Base-by-base conservation (phyloP, 2,888 invertebrate genomes). In the Chaetogeoica ovagalla region DNA sequence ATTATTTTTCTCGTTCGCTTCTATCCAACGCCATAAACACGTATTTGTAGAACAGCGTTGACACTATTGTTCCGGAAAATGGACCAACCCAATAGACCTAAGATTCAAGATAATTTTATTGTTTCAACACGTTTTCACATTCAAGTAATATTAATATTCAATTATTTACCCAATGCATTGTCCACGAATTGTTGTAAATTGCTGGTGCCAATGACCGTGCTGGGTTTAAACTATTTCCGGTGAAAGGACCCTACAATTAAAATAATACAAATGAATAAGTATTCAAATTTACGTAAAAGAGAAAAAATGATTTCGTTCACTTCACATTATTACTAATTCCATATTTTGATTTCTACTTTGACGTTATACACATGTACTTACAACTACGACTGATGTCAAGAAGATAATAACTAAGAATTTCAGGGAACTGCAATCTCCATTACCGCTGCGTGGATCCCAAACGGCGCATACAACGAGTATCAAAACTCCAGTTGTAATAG, bases 201-300 rank as follows among this genome's bases (percentile, higher is more conserved):
- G 93, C 93, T 0, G 94, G 93, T 0, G 89, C 94, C 23, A 94
- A 88, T 8, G 90, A 88, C 82, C 92, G 89, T 0, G 90, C 92
- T 0, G 92, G 92, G 84, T 93, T 93, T 90, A 92, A 89, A 84
- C 91, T 91, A 63, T 90, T 91, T 0, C 91, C 92, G 0, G 93
- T 93, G 83, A 90, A 88, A 2, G 91, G 90, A 7, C 91, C 92
- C 93, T 93, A 86, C 63, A 87, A 86, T 70, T 71, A 63, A 0
- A 71, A 70, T 15, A 63, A 52, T 71, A 63, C 2, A 65, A 37
- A 60, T 17, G 52, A 69, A 23, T 66, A 21, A 48, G 48, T 48
- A 48, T 6, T 5, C 17, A 55, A 55, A 55, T 52, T 52, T 52
- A 4, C 43, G 7, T 43, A 43, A 43, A 2, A 9, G 43, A 9